Evolutionary conservation across 2,888 invertebrate genomes (phyloP).

Genomic region (Graphium colonna): DNA sequence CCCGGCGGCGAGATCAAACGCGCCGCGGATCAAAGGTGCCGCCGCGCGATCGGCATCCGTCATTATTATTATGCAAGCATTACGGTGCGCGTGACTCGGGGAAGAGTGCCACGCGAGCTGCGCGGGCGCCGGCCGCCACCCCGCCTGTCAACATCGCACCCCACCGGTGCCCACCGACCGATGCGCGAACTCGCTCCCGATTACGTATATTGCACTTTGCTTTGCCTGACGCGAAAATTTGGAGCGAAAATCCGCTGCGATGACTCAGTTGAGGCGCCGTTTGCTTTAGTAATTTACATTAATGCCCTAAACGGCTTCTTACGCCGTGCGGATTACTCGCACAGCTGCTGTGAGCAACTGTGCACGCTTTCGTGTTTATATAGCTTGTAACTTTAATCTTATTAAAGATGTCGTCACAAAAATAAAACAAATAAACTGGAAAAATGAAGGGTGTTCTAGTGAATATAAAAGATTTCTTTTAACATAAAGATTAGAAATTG

Average conservation of each 20-base stretch:
- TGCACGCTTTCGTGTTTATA: too few relatives aligned
- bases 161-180: too few relatives aligned
- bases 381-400: too few relatives aligned
- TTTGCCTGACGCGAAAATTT: too few relatives aligned
- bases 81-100: slow-evolving; percentile 79
- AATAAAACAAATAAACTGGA: too few relatives aligned
- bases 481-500: neutral
- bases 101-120: slow-evolving; percentile 77
- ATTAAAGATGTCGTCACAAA: too few relatives aligned
- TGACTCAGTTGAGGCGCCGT: slow-evolving; percentile 7
- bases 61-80: slow-evolving; percentile 81
- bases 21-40: slow-evolving; percentile 76
- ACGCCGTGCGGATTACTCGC: too few relatives aligned
- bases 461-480: neutral
- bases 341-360: too few relatives aligned
- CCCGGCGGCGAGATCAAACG: slow-evolving; percentile 77
- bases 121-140: slow-evolving; percentile 63
- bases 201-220: slow-evolving; percentile 49
- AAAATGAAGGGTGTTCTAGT: neutral
- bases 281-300: slow-evolving; percentile 23
- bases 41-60: slow-evolving; percentile 80
- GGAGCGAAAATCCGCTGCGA: too few relatives aligned
- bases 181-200: too few relatives aligned
- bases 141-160: slow-evolving; percentile 38
- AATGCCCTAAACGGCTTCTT: too few relatives aligned